Evolutionary conservation across 2,797 vertebrate genomes (phyloP), one percentile per base, ranked within the genome.

Genomic region (Bradypodion pumilum): DNA sequence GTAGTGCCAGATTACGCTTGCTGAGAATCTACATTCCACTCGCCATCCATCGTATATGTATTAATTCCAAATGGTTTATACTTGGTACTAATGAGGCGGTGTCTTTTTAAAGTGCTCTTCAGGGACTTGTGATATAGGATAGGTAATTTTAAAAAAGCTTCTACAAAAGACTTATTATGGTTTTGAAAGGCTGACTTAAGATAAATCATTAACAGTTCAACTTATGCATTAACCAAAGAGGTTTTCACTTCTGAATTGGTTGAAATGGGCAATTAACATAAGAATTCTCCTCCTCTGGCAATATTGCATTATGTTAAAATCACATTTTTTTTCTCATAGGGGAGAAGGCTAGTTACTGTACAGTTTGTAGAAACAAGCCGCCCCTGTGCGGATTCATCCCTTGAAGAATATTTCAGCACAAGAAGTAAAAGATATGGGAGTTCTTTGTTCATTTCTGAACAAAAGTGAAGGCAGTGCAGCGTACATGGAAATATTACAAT

Each of bases 201-300:
- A 92, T 86, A 91, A 89, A 85, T 78, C 80, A 85, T 85, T 84
- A 93, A 79, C 69, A 90, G 81, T 70, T 89, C 91, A 95, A 93
- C 84, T 93, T 96, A 89, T 93, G 72, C 89, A 88, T 91, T 81
- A 89, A 94, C 96, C 91, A 94, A 12, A 73, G 83, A 84, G 74
- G 78, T 29, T 89, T 93, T 91, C 84, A 65, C 90, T 92, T 92
- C 86, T 94, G 85, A 94, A 91, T 85, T 84, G 85, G 88, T 85
- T 92, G 88, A 78, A 91, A 91, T 84, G 87, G 63, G 0, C 74
- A 49, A 95, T 96, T 96, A 95, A 83, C 94, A 96, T 95, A 87
- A 95, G 73, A 96, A 96, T 95, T 63, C 27, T 87, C 7, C 42
- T 74, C 87, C 82, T 87, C 84, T 82, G 83, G 68, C 80, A 91